Evolutionary conservation across 2,113 vertebrate species (phyloP).

Genomic region (Clarias gariepinus): DNA sequence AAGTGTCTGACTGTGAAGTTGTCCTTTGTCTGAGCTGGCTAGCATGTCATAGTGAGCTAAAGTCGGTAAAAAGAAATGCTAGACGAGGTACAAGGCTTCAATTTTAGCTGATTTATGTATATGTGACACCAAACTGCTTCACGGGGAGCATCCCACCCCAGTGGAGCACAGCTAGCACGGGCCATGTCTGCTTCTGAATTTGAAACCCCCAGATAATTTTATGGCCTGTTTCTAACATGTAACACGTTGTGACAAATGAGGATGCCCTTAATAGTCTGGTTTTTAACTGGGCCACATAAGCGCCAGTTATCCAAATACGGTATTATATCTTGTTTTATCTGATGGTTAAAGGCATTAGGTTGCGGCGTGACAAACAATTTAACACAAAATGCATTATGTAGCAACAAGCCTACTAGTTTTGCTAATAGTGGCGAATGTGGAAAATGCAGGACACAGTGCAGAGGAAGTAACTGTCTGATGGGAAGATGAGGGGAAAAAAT

Average conservation of each 20-base stretch:
- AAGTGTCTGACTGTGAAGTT: neutral
- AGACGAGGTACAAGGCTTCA: neutral
- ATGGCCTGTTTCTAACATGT: neutral
- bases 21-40: neutral
- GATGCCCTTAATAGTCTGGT: too few relatives aligned
- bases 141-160: neutral
- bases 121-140: neutral
- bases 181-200: neutral
- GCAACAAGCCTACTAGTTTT: neutral
- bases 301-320: too few relatives aligned
- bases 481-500: neutral
- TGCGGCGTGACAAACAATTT: neutral
- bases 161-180: neutral
- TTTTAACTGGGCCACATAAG: too few relatives aligned
- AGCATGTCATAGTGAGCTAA: neutral
- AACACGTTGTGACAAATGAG: too few relatives aligned
- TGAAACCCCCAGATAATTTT: neutral
- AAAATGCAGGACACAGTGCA: neutral
- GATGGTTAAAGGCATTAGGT: too few relatives aligned
- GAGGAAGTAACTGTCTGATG: neutral
- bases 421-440: neutral
- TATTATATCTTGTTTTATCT: too few relatives aligned
- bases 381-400: neutral
- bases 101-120: neutral
- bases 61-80: neutral